Base-by-base conservation (phyloP, 2,888 invertebrate species). In the Oxycera nigricornis region DNA sequence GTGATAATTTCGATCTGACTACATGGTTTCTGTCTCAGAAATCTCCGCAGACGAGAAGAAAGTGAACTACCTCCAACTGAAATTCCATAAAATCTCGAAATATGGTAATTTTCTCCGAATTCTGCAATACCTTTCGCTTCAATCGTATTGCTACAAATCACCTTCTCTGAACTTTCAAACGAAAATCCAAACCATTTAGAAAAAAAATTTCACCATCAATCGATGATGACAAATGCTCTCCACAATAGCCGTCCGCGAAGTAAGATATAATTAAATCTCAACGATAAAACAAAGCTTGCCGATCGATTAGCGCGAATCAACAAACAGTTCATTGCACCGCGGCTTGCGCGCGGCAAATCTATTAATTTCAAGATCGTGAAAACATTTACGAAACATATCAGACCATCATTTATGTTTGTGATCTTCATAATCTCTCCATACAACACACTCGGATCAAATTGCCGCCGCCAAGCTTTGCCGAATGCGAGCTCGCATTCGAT, bases 311-410 rank as follows among this genome's bases (percentile, higher is more conserved):
- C 4, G 4, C 22, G 24, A 55, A 7, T 62, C 31, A 62, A 62
- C 62, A 62, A 35, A 6, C 35, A 67, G 67, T 67, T 67, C 67
- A 41, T 39, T 41, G 67, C 46, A 41, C 67, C 39, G 39, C 6
- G 46, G 24, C 11, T 41, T n/a, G n/a, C 41, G n/a, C 46, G 14
- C 59, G 59, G 7, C 17, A 59, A 59, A 59, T 28, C 59, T 59
- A 59, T 59, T 59, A 59, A 59, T 59, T 59, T 59, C 59, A 59
- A 59, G 59, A 28, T 59, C 59, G 59, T 59, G 59, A 59, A 59
- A 59, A 59, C 17, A 59, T 59, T 59, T 59, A 59, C 28, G 59
- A 59, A 59, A 59, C 59, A 30, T 22, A 59, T 59, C 22, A 59
- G 30, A 28, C 59, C 59, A 59, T 59, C 59, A 59, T 59, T 59